Percentiles rank a stretch among this genome's conserved stretches.
Conservation (phyloP, 2,797 vertebrate species). For the Clarias platycephalus region DNA sequence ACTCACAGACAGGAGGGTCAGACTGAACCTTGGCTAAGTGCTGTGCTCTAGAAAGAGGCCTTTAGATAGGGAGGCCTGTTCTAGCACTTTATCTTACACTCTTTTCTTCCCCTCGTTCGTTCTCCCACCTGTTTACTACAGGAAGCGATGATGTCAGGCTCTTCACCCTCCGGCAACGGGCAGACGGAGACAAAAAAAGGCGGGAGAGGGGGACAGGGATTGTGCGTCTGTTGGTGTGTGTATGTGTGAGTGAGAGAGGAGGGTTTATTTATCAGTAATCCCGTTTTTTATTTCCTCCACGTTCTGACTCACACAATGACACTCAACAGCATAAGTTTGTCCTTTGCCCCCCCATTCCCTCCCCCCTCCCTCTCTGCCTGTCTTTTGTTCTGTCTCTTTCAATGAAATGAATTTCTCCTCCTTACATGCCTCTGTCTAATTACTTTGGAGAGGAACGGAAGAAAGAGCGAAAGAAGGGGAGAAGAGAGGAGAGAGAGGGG, state of each 20-base stretch:
- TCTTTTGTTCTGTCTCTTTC: conserved; percentile 63
- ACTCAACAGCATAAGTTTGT: conserved; percentile 72
- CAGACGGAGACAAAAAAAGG: conserved; percentile 25
- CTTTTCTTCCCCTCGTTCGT: conserved; percentile 50
- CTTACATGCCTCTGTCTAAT: conserved; percentile 78
- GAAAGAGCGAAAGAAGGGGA: conserved; percentile 46
- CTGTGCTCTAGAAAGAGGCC: conserved; percentile 37
- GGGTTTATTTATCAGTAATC: conserved; percentile 72
- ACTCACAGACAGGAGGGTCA: conserved; percentile 64
- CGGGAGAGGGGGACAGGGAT: conserved; percentile 21
- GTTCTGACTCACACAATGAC: conserved; percentile 67
- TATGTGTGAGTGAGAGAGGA: conserved; percentile 36
- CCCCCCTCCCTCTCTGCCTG: conserved; percentile 56
- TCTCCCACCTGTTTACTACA: conserved; percentile 79
- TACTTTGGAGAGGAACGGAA: conserved; percentile 68
- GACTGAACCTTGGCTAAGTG: conserved; percentile 63
- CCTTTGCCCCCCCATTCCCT: conserved; percentile 53
- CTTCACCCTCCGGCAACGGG: conserved; percentile 66
- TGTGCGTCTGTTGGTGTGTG: conserved; percentile 28
- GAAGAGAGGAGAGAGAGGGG: conserved; percentile 54
- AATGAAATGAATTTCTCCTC: conserved; percentile 78
- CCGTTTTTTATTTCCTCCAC: conserved; percentile 67
- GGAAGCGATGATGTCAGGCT: conserved; percentile 77
- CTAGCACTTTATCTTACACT: conserved; percentile 37
- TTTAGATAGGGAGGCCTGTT: conserved; percentile 40